Evolutionary conservation across 1,140 invertebrate species (phyloP).

Genomic region (Drosophila parvula): DNA sequence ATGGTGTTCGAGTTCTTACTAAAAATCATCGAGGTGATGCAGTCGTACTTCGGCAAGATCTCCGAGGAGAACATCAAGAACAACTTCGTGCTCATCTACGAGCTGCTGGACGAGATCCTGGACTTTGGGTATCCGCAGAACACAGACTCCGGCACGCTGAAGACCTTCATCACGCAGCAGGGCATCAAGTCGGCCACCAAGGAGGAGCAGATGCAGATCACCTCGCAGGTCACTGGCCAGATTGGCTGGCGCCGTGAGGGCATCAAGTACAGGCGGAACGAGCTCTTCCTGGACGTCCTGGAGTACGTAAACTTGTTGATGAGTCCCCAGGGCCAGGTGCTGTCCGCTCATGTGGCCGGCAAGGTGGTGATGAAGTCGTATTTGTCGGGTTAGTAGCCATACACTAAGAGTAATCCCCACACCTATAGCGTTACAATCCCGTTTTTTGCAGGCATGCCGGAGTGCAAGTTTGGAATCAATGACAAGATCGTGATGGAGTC

Average conservation of each 20-base stretch:
- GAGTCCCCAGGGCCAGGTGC: constrained; percentile 99
- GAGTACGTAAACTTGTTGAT: constrained; percentile 99
- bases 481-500: constrained; percentile 99
- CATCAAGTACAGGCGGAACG: constrained; percentile 99
- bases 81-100: constrained; percentile 99
- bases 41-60: constrained; percentile 99
- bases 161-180: constrained; percentile 99
- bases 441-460: constrained; percentile 93
- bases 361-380: constrained; percentile 99
- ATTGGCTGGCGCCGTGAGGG: constrained; percentile 99
- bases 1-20: constrained; percentile 99
- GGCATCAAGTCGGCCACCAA: constrained; percentile 99
- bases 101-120: constrained; percentile 99
- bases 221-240: constrained; percentile 99
- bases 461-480: constrained; percentile 99
- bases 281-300: constrained; percentile 99
- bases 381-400: constrained; percentile 89
- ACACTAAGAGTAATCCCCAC: not conserved
- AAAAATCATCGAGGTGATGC: constrained; percentile 99
- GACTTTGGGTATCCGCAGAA: constrained; percentile 99
- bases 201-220: constrained; percentile 99
- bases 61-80: constrained; percentile 99
- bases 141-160: constrained; percentile 99
- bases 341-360: constrained; percentile 99
- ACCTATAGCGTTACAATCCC: not conserved